Base-by-base conservation (phyloP, 2,888 invertebrate genomes). In the Microctonus hyperodae region DNA sequence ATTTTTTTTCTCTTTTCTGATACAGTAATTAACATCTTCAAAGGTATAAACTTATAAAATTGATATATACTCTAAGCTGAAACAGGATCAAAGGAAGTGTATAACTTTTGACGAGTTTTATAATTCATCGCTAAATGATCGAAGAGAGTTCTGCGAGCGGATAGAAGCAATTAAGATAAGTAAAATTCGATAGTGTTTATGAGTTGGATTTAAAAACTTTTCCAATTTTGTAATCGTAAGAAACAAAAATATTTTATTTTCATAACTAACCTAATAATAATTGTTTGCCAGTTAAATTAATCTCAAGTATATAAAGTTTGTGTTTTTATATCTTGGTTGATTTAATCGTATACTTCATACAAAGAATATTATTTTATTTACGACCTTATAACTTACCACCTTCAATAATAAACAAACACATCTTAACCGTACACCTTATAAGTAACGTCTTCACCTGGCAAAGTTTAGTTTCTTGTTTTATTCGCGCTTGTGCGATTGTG, bases 281-380 rank as follows among this genome's bases (percentile, higher is more conserved):
- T n/a, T 50, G 44, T 56, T 70, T 11, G 31, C 25, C n/a, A 57
- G 61, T 67, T 64, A 62, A 67, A 33, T 23, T 61, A 59, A 48
- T 33, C 20, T 33, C 56, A 59, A 53, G 28, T 28, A 57, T 57
- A 22, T n/a, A 61, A 16, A n/a, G 4, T 23, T n/a, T 35, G 10
- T 28, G 22, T 57, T 64, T 56, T 37, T 28, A 44, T 11, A 63
- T 58, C 55, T 2, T n/a, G 48, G 37, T 48, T 31, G 16, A 55
- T 55, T 31, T 25, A 55, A 55, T 55, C 31, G 16, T 7, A 28
- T 16, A 55, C 55, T 37, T 48, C 13, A n/a, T 44, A 22, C 35
- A n/a, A 20, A 31, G 44, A 22, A 40, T 55, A 59, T 62, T 55
- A 63, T 63, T 55, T 13, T 31, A 61, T 68, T 56, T 22, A 33